Base-by-base conservation (phyloP, 2,888 invertebrate species). In the Galeruca laticollis region DNA sequence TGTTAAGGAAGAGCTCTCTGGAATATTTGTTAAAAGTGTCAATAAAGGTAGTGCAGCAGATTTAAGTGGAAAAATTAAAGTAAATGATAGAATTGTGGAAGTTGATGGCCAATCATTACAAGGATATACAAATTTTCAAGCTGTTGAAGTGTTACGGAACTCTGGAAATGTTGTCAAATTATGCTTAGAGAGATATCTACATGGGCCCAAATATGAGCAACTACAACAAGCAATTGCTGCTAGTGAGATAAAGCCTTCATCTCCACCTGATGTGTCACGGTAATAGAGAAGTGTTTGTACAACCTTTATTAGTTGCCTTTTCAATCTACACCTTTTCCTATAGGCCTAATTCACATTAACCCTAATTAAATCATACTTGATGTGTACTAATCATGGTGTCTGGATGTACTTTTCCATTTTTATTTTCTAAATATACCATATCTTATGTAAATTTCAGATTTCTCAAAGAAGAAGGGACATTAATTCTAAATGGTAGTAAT, bases 1-100 rank as follows among this genome's bases (percentile, higher is more conserved):
- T 84, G 97, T 97, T 85, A 97, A 97, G 87, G 99, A 99, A 86
- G 99, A 99, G 84, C 88, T 99, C 59, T 98, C 98, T 0, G 99
- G 99, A 37, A 98, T 99, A 79, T 99, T 99, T 87, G 98, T 99
- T 68, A 99, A 99, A 87, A 98, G 98, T 69, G 96, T 99, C 77
- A 97, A 97, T 72, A 93, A 95, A 73, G 97, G 97, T 60, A 98
- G 98, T 84, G 97, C 98, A 13, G 99, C 99, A 6, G 97, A 97
- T 80, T 82, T 94, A 65, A 97, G 97, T 84, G 96, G 96, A 10
- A 91, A 92, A 81, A 98, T 99, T 80, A 93, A 94, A 79, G 96
- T 99, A 76, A 98, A 99, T 86, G 99, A 99, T 87, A 93, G 99
- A 81, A 99, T 99, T 79, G 95, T 99, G 61, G 97, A 98, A 85